Conservation (phyloP, 2,113 vertebrate genomes). For the Bufo gargarizans region DNA sequence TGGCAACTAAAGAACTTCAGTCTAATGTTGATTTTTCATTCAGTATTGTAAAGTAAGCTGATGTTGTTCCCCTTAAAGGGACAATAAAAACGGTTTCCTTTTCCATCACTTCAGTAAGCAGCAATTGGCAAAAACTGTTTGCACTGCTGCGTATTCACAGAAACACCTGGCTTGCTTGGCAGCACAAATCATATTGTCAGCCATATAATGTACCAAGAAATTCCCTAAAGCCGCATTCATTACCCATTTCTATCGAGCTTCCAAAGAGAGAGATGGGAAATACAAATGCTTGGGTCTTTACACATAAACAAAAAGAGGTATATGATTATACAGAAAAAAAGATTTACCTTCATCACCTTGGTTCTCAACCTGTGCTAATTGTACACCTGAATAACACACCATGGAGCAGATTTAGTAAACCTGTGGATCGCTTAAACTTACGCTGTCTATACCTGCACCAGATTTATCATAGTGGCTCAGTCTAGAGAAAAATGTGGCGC, state of each 20-base stretch:
- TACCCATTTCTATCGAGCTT: conserved; percentile 28
- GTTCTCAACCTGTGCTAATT: neutral
- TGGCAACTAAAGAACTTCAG: neutral
- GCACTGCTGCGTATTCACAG: conserved; percentile 16
- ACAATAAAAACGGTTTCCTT: neutral
- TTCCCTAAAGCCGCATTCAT: conserved; percentile 34
- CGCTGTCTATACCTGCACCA: too few relatives aligned
- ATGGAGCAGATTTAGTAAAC: neutral
- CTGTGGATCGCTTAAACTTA: too few relatives aligned
- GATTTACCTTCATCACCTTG: neutral
- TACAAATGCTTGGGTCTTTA: conserved; percentile 19
- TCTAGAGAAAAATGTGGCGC: too few relatives aligned
- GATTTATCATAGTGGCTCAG: too few relatives aligned
- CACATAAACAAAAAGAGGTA: neutral
- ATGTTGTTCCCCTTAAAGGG: neutral
- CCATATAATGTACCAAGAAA: conserved; percentile 43
- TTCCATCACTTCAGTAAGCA: conserved; percentile 10
- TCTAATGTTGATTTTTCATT: neutral
- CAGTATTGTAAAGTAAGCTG: neutral
- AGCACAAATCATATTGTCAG: conserved; percentile 39
- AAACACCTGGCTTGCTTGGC: conserved; percentile 38
- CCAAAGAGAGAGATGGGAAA: conserved; percentile 8
- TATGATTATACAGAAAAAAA: neutral
- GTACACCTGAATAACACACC: neutral
- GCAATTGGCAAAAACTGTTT: conserved; percentile 14